Evolutionary conservation across 2,888 invertebrate species (phyloP).

Genomic region (Melinaea marsaeus): DNA sequence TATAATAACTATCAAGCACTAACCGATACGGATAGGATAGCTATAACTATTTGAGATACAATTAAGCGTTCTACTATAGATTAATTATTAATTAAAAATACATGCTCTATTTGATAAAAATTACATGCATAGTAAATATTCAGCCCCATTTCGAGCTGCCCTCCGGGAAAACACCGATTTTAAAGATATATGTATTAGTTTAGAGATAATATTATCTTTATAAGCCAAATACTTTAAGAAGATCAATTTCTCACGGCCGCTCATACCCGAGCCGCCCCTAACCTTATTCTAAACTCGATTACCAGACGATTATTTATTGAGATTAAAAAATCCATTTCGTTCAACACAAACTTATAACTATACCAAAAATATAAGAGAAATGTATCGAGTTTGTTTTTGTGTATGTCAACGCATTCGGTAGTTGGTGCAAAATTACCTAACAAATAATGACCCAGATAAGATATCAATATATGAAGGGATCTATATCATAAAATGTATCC

Average conservation of each 20-base stretch:
- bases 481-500: constrained; percentile 60
- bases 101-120: constrained; percentile 31
- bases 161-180: constrained; percentile 46
- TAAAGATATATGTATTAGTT: background rate
- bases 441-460: constrained; percentile 39
- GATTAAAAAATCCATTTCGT: constrained; percentile 64
- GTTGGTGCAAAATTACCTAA: constrained; percentile 29
- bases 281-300: constrained; percentile 74
- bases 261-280: constrained; percentile 70
- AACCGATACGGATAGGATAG: constrained; percentile 24
- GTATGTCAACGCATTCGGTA: constrained; percentile 14
- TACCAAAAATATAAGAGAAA: constrained; percentile 2
- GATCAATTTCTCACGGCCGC: constrained; percentile 52
- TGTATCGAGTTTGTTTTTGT: background rate
- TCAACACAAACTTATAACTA: constrained; percentile 47
- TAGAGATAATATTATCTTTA: constrained; percentile 5
- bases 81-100: constrained; percentile 10
- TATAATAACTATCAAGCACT: constrained; percentile 57
- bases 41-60: constrained; percentile 42
- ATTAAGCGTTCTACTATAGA: constrained; percentile 12
- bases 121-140: constrained; percentile 48
- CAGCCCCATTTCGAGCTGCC: constrained; percentile 68
- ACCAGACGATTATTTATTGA: constrained; percentile 74
- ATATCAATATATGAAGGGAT: constrained; percentile 45
- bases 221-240: constrained; percentile 24